Base-by-base conservation (phyloP, 2,888 invertebrate species). In the Cenopis cana region DNA sequence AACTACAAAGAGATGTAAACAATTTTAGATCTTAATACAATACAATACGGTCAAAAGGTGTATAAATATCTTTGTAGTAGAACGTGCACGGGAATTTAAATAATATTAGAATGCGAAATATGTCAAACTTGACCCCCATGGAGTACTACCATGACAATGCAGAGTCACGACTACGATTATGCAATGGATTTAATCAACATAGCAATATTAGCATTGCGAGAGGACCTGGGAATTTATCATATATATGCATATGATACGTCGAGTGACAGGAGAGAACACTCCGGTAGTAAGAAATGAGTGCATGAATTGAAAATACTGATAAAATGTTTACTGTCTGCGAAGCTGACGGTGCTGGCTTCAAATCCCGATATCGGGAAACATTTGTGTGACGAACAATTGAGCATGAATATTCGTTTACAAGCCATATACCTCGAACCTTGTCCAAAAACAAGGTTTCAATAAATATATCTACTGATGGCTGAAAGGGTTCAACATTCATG, bases 81-180 rank as follows among this genome's bases (percentile, higher is more conserved):
- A 24, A 24, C 24, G 24, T 24, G 1, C 24, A 24, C 24, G 24
- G 24, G 24, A 24, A 33, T 33, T n/a, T 14, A n/a, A 5, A n/a
- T n/a, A 5, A n/a, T 12, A n/a, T 46, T 46, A 12, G 8, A 46
- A 46, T 46, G 46, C 33, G 8, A 46, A 46, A 46, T 46, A 46
- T 14, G 12, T 14, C 41, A 12, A 12, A 14, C 12, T 12, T 14
- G 12, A 14, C 12, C 14, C 12, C 41, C 41, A 4, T n/a, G 41
- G 41, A 46, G 24, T 33, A 17, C 12, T 60, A 52, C 24, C 60
- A 57, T 36, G n/a, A 57, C 36, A 59, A 50, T 61, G 41, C 41
- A 14, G 8, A 49, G 62, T 36, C 62, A 62, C 62, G 62, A 62
- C 33, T 50, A 62, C 62, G 62, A 62, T 62, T 52, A 62, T 50